Percentiles rank a stretch among this genome's conserved stretches.
phyloP scores from a whole-genome alignment of 2,113 vertebrate genomes.

The Anoura caudifer region DNA sequence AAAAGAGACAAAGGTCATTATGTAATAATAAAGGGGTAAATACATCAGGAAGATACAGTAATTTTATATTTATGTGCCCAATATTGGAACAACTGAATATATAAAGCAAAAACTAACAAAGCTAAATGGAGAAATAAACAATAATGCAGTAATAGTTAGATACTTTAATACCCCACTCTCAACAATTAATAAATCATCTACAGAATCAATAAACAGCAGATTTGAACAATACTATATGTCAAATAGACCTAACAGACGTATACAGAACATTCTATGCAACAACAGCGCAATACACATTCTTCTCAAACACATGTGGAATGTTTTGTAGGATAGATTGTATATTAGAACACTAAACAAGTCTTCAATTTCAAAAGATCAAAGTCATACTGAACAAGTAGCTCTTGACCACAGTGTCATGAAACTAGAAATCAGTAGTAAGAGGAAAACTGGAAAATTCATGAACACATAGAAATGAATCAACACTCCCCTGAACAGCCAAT shows the following conservation, averaged over 20 bases:
- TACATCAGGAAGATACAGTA: not conserved
- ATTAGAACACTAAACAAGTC: not conserved
- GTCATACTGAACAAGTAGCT: not conserved
- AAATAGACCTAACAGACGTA: not conserved
- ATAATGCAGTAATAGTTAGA: not conserved
- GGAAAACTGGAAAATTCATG: not conserved
- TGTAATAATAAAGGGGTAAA: not conserved
- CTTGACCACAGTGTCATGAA: not conserved
- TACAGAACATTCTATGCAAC: not conserved
- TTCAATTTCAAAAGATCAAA: not conserved
- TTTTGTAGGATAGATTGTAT: not conserved
- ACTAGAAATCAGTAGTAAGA: not conserved
- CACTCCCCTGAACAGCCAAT: not conserved
- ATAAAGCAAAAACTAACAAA: not conserved
- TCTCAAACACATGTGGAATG: not conserved
- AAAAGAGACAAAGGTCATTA: not conserved
- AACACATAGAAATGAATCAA: not conserved
- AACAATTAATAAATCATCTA: not conserved
- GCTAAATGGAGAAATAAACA: not conserved
- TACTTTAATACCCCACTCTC: not conserved
- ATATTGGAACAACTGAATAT: not conserved
- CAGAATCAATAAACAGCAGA: not conserved
- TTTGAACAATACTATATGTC: not conserved
- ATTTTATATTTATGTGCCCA: not conserved
- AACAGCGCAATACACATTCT: not conserved